These are phyloP conservation scores for Drosophila ohnishii DNA, from an alignment of 1,140 invertebrate species.

Conservation along the genomic window DNA sequence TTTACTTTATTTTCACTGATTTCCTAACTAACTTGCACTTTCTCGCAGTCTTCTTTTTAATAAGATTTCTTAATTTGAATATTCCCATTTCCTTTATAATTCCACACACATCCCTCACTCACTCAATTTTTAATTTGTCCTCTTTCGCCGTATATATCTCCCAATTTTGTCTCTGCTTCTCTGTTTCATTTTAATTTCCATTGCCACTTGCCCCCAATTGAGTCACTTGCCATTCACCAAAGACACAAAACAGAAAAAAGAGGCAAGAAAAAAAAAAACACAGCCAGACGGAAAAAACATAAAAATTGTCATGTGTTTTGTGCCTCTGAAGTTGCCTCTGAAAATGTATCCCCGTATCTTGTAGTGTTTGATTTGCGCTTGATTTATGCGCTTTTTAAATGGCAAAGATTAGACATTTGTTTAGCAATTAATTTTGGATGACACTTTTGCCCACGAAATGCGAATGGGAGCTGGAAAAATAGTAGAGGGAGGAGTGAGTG, in stretches of 20 bases:
- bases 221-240: conserved; percentile 53
- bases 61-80: conserved; percentile 20
- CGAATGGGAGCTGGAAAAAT: not conserved
- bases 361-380: conserved; percentile 74
- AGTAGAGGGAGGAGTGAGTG: too few species aligned
- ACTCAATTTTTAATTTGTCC: conserved; percentile 27
- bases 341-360: conserved; percentile 26
- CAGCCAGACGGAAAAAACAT: conserved; percentile 28
- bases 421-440: conserved; percentile 77
- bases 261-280: not conserved
- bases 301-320: conserved; percentile 52
- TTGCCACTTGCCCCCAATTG: conserved; percentile 55
- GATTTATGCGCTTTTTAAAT: conserved; percentile 81
- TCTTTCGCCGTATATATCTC: conserved; percentile 15
- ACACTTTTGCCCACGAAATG: conserved; percentile 60
- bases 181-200: conserved; percentile 50
- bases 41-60: conserved; percentile 16
- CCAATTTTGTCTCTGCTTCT: conserved; percentile 11
- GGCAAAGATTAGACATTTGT: conserved; percentile 81
- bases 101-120: conserved; percentile 10
- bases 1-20: too few species aligned
- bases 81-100: conserved; percentile 22
- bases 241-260: conserved; percentile 4
- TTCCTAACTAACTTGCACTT: not conserved
- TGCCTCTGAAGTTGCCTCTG: conserved; percentile 18